Evolutionary conservation across 2,888 invertebrate species (phyloP).

Genomic region (Tenodera sinensis): DNA sequence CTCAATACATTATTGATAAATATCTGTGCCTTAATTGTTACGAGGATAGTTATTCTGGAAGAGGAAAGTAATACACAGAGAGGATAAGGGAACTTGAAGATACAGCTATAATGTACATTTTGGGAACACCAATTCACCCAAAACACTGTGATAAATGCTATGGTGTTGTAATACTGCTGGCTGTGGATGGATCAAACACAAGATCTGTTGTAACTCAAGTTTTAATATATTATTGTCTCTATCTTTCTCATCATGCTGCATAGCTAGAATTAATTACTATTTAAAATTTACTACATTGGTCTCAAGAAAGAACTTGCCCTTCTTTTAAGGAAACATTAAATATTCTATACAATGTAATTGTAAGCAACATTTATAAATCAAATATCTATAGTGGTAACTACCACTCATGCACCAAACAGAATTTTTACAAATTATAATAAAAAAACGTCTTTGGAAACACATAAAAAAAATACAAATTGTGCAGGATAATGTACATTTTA

Average conservation of each 20-base stretch:
- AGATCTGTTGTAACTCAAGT: background rate
- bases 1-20: background rate
- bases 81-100: background rate
- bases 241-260: background rate
- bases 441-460: background rate
- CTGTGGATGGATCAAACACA: background rate
- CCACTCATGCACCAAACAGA: background rate
- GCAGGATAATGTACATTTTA: background rate
- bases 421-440: background rate
- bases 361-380: background rate
- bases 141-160: background rate
- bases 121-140: background rate
- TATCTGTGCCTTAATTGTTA: background rate
- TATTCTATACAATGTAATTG: background rate
- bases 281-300: background rate
- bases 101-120: background rate
- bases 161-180: constrained; percentile 5
- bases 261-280: background rate
- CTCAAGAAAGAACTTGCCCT: background rate
- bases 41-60: background rate
- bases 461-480: background rate
- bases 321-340: background rate
- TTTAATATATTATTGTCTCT: constrained; percentile 11
- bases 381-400: background rate
- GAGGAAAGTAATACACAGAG: background rate